A percentile compares a stretch with the other conserved stretches of the same genome.
Conservation (phyloP, 2,797 vertebrate genomes). For the Cossypha niveicapilla region DNA sequence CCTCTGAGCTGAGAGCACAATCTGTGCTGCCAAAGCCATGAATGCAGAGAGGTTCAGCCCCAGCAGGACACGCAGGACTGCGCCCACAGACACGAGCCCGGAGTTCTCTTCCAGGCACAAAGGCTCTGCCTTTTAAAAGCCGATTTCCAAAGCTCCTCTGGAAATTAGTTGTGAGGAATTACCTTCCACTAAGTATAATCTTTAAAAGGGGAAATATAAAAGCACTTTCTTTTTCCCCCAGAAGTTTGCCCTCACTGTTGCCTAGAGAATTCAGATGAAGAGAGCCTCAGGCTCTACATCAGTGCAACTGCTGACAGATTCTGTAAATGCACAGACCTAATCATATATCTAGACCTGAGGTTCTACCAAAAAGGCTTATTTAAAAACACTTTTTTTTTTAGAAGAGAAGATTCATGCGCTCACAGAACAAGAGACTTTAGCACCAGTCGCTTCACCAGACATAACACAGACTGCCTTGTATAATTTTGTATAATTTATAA, state of each 20-base stretch:
- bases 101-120: background rate
- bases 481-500: background rate
- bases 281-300: background rate
- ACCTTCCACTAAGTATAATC: background rate
- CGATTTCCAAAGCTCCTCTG: background rate
- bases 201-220: background rate
- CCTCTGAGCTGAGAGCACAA: background rate
- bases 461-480: background rate
- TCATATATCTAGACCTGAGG: background rate
- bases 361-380: background rate
- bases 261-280: background rate
- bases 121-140: background rate
- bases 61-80: fast-evolving
- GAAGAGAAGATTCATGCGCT: background rate
- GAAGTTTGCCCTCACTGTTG: background rate
- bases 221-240: background rate
- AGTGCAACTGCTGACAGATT: background rate
- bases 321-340: background rate
- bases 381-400: background rate
- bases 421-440: background rate
- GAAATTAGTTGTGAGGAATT: background rate
- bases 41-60: background rate
- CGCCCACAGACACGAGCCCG: fast-evolving
- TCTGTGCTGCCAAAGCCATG: background rate
- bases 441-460: background rate